phyloP scores from a whole-genome alignment of 2,888 invertebrate genomes.

The Xylocampa areola region DNA sequence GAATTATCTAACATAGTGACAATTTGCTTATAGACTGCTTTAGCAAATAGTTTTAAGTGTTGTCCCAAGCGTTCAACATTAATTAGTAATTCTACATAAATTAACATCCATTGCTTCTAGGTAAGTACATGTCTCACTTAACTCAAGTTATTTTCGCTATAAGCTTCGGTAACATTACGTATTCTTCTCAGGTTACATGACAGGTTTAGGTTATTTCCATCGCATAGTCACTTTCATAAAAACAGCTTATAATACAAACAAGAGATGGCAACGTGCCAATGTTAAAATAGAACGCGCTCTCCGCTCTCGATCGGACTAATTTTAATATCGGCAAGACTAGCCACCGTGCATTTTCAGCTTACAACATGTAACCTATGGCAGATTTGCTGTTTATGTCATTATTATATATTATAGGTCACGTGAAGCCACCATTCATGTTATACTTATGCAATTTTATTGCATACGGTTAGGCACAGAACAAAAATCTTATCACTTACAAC shows the following conservation, averaged over 20 bases:
- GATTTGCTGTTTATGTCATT: constrained; percentile 38
- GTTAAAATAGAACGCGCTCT: constrained; percentile 85
- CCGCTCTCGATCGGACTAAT: constrained; percentile 87
- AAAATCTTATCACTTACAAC: no score
- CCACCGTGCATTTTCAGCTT: constrained; percentile 73
- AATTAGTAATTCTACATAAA: no score
- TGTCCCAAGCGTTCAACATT: constrained; percentile 36
- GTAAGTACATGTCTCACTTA: constrained; percentile 46
- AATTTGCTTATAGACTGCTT: constrained; percentile 80
- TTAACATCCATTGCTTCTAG: constrained; percentile 60
- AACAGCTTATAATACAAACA: constrained; percentile 90
- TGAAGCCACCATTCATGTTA: constrained; percentile 16
- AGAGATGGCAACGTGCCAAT: constrained; percentile 87
- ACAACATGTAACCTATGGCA: constrained; percentile 74
- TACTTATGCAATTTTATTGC: constrained; percentile 2
- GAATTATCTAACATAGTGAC: constrained; percentile 58
- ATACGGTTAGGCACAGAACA: no score
- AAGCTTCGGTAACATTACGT: constrained; percentile 65
- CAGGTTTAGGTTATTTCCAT: constrained; percentile 89
- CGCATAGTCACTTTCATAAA: constrained; percentile 89
- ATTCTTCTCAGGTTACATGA: constrained; percentile 86
- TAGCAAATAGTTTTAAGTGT: constrained; percentile 68
- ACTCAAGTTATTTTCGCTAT: constrained; percentile 43
- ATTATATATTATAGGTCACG: constrained; percentile 37
- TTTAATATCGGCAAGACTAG: constrained; percentile 83